Evolutionary conservation across 2,113 vertebrate species (phyloP), one percentile per base, ranked within the genome.

Genomic region (Papio anubis): DNA sequence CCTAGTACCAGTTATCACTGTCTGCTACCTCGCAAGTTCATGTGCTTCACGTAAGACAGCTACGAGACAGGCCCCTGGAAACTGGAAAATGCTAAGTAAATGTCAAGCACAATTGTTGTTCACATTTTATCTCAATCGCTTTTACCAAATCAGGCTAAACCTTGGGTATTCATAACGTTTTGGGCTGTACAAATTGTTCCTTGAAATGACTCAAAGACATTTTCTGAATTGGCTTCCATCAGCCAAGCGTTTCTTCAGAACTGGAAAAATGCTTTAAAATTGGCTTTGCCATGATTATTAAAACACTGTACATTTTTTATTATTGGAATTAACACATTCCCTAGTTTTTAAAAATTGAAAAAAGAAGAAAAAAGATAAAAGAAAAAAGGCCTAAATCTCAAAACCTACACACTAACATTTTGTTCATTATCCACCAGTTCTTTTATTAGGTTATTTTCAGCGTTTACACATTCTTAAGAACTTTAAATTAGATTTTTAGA

Each of bases 401-500:
- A 45, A 2, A 64, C 18, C 45, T 82, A 45, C n/a, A 57, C 2
- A 35, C 43, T 61, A 80, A 80, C 20, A 72, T 75, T 61, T 66
- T 64, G 64, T 48, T 68, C 55, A 61, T 75, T 88, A 52, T 64
- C 25, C 38, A 81, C 40, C 21, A 81, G 27, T 10, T 81, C 61
- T 52, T 89, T 90, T 27, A 52, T 35, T 43, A 66, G 38, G 40
- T 32, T 14, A 35, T 78, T 81, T 84, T 57, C 66, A 30, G 59
- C 14, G 40, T 66, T 82, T 59, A 80, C 14, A 61, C 30, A 85
- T 35, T 85, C 17, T 0, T 30, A 75, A 68, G 48, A 25, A 40
- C 35, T 72, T 97, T 59, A 76, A 35, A 81, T 38, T 89, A 21
- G 55, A 35, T n/a, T 85, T 94, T 72, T 81, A 48, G 68, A 90